These are phyloP conservation scores for Cygnus olor DNA, from an alignment of 2,797 vertebrate genomes.

Conservation along the genomic window DNA sequence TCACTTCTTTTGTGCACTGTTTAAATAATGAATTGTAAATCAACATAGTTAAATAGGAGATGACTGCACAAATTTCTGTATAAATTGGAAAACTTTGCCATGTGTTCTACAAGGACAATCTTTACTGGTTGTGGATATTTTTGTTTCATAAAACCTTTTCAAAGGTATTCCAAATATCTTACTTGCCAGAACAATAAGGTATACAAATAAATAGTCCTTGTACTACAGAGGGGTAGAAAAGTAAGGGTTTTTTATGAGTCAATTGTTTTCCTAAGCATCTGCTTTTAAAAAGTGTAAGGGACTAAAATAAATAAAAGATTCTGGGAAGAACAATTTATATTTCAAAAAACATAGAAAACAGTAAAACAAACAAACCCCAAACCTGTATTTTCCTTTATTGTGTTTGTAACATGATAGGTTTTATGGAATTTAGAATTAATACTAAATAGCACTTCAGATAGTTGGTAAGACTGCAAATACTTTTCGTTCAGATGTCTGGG, in stretches of 20 bases:
- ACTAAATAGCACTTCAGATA: not conserved
- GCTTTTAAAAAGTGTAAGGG: not conserved
- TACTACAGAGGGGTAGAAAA: not conserved
- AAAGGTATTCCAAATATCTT: not conserved
- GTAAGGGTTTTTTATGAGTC: not conserved
- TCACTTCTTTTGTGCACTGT: constrained; percentile 13
- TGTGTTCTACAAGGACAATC: constrained; percentile 40
- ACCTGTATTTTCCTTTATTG: not conserved
- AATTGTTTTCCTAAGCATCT: not conserved
- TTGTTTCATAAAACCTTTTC: constrained; percentile 20
- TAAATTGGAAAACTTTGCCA: not conserved
- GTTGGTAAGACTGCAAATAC: not conserved
- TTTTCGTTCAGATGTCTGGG: not conserved
- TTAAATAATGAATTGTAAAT: constrained; percentile 55
- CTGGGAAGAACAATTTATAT: not conserved
- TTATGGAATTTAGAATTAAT: not conserved
- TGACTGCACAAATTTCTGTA: constrained; percentile 48
- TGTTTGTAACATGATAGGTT: not conserved
- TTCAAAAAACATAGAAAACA: not conserved
- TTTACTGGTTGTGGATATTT: constrained; percentile 13
- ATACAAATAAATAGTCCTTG: not conserved
- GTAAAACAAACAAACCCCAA: too few relatives aligned
- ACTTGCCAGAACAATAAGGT: not conserved
- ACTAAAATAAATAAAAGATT: not conserved
- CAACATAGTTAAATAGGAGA: constrained; percentile 38